Percentiles rank a stretch among this genome's conserved stretches.
These are phyloP conservation scores for Cacoxenus indagator DNA, from an alignment of 2,888 invertebrate genomes.

Conservation along the genomic window DNA sequence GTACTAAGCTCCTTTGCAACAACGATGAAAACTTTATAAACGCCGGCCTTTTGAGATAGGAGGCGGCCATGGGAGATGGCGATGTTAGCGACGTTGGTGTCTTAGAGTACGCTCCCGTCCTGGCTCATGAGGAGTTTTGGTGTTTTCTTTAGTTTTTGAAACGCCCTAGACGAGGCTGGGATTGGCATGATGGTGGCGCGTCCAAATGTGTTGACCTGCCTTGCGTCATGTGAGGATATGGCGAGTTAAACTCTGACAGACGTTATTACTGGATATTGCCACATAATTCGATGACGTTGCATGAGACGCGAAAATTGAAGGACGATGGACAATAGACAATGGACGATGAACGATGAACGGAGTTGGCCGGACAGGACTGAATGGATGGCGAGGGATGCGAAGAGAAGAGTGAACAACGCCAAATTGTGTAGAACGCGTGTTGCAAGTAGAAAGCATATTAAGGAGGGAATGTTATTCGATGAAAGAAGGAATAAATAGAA, in stretches of 20 bases:
- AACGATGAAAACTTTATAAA: no score
- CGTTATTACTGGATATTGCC: slow-evolving; percentile 32
- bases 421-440: no score
- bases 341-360: slow-evolving; percentile 14
- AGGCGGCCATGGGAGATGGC: no score
- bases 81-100: no score
- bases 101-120: no score
- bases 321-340: not conserved
- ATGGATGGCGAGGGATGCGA: not conserved
- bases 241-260: not conserved
- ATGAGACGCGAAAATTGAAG: slow-evolving; percentile 32
- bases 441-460: no score
- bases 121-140: no score
- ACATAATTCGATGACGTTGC: slow-evolving; percentile 58
- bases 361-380: slow-evolving; percentile 25
- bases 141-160: not conserved
- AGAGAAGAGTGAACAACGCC: not conserved
- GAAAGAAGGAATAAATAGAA: no score
- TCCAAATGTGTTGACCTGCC: not conserved
- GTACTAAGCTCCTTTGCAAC: no score
- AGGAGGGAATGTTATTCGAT: no score
- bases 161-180: not conserved
- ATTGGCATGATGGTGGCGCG: not conserved
- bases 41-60: no score
- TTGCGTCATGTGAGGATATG: slow-evolving; percentile 27